Evolutionary conservation across 2,797 vertebrate genomes (phyloP).

Genomic region (Gadopsis bispinosus): DNA sequence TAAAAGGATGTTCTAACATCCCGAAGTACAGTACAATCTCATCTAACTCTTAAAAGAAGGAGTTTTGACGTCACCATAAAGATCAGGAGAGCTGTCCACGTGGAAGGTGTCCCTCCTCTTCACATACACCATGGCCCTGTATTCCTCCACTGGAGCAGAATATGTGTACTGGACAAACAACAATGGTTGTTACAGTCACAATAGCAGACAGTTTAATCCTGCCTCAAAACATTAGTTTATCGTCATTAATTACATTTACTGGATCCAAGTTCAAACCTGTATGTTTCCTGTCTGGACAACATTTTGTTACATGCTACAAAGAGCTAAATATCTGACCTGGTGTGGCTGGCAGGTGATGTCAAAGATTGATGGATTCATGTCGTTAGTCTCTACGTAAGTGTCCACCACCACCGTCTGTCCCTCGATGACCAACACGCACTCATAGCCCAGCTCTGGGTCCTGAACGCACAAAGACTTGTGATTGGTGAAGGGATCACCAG

Average conservation of each 20-base stretch:
- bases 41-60: background rate
- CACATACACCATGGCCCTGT: slow-evolving; percentile 91
- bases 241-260: background rate
- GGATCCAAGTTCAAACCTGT: background rate
- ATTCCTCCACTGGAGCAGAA: slow-evolving; percentile 86
- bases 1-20: background rate
- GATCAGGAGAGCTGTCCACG: slow-evolving; percentile 91
- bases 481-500: background rate
- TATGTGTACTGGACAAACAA: slow-evolving; percentile 89
- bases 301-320: background rate
- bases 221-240: background rate
- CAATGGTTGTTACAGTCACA: background rate
- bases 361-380: slow-evolving; percentile 84
- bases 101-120: slow-evolving; percentile 91
- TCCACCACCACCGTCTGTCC: slow-evolving; percentile 90
- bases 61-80: slow-evolving; percentile 83
- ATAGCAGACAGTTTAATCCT: background rate
- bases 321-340: slow-evolving; percentile 83
- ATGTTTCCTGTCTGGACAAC: background rate
- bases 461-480: slow-evolving; percentile 60
- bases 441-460: slow-evolving; percentile 89
- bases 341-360: slow-evolving; percentile 91
- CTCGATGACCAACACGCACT: slow-evolving; percentile 94
- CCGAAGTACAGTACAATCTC: background rate
- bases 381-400: slow-evolving; percentile 88